Base-by-base conservation (phyloP, 2,113 vertebrate genomes). In the Meles meles region DNA sequence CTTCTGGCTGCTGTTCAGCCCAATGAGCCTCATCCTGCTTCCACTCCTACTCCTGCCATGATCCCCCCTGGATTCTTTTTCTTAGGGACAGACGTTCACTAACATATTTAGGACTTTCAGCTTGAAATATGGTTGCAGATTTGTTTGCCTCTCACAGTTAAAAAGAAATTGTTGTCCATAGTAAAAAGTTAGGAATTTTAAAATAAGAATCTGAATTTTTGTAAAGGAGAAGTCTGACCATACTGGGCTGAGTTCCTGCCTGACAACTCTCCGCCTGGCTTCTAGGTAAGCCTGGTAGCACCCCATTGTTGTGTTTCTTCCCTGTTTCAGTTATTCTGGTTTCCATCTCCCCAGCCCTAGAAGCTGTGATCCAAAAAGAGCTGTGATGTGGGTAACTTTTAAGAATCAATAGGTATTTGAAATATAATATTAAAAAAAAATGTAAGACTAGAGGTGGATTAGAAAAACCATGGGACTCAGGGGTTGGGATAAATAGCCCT, bases 191-290 rank as follows among this genome's bases (percentile, higher is more conserved):
- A 65, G 69, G 12, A 65, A 42, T 90, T 87, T 90, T 83, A 81
- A 93, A 63, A 37, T 27, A 39, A 88, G 71, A 81, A 61, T 85
- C 44, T 63, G 17, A 72, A 55, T 96, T 96, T 49, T 95, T 69
- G 27, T 91, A 74, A 47, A 88, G 55, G 8, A 3, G 25, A 55
- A 57, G 4, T 90, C 71, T 93, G 37, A 39, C 7, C 81, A 17
- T 21, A 39, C 18, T 76, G 42, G 42, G 71, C n/a, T 61, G 52
- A 74, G 44, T 91, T 93, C 63, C 4, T 18, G 23, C 20, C 23
- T 11, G 39, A 37, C 5, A 57, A 3, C 7, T 52, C 29, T 90
- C 65, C 7, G 13, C 31, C 12, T 65, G 27, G 25, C 34, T 88
- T 79, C n/a, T 59, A 34, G 65, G 63, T 39, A 65, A 90, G 72